Percentiles rank a stretch among this genome's conserved stretches.
These are phyloP conservation scores for Rhabditoides inermis DNA, from an alignment of 2,888 invertebrate species.

Conservation along the genomic window DNA sequence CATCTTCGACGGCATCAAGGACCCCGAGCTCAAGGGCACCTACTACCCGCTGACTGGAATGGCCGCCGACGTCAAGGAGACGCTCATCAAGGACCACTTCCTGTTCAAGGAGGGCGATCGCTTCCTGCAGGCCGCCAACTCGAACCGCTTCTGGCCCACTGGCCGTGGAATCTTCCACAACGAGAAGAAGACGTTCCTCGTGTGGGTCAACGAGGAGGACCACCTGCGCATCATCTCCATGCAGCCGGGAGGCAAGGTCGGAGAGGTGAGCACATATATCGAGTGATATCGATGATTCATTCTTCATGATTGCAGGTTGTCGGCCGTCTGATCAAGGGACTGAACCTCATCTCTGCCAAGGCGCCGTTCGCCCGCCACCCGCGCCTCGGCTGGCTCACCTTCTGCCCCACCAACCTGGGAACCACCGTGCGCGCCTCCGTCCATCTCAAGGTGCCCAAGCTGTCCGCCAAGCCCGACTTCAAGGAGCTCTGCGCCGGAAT, in stretches of 20 bases:
- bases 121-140: slow-evolving; percentile 26
- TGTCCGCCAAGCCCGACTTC: slow-evolving; percentile 54
- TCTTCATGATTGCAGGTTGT: slow-evolving; percentile 6
- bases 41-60: slow-evolving; percentile 83
- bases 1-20: slow-evolving; percentile 20
- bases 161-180: slow-evolving; percentile 76
- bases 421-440: slow-evolving; percentile 87
- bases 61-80: slow-evolving; percentile 83
- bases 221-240: slow-evolving; percentile 73
- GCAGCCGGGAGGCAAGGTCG: slow-evolving; percentile 67
- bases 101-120: slow-evolving; percentile 56
- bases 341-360: slow-evolving; percentile 14
- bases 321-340: slow-evolving; percentile 18
- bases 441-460: slow-evolving; percentile 72
- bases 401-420: slow-evolving; percentile 72
- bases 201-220: slow-evolving; percentile 84
- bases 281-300: no score
- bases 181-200: slow-evolving; percentile 67
- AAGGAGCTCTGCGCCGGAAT: slow-evolving; percentile 68
- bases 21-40: slow-evolving; percentile 70
- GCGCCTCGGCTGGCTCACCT: slow-evolving; percentile 71
- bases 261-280: no score
- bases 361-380: slow-evolving; percentile 54
- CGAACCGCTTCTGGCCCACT: slow-evolving; percentile 17
- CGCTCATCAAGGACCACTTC: slow-evolving; percentile 90